Evolutionary conservation across 2,797 vertebrate genomes (phyloP).

Genomic region (Chrysolophus pictus): DNA sequence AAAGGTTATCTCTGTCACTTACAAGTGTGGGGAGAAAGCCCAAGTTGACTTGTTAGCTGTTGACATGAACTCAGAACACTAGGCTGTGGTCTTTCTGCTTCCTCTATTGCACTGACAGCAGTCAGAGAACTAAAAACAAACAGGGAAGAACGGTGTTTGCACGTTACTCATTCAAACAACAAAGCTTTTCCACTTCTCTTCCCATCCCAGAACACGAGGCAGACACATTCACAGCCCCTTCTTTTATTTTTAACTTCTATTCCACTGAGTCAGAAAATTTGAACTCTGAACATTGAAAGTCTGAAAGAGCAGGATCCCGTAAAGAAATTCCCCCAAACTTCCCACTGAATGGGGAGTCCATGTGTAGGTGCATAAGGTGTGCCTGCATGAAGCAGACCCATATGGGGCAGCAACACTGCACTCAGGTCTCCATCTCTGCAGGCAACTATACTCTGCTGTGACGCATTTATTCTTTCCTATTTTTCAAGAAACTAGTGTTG

Average conservation of each 20-base stretch:
- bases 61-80: not conserved
- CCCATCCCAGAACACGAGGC: not conserved
- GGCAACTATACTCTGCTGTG: not conserved
- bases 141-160: not conserved
- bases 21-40: not conserved
- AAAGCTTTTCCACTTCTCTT: not conserved
- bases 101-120: not conserved
- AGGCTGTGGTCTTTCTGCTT: not conserved
- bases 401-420: not conserved
- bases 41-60: not conserved
- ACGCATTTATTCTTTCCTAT: not conserved
- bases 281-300: not conserved
- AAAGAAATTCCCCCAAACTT: not conserved
- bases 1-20: not conserved
- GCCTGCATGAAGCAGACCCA: not conserved
- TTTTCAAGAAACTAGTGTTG: not conserved
- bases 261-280: conserved; percentile 1
- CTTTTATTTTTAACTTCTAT: conserved; percentile 11
- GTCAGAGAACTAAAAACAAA: not conserved
- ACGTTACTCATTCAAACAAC: not conserved
- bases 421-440: not conserved
- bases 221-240: not conserved
- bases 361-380: not conserved
- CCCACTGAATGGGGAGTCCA: not conserved
- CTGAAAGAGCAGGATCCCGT: not conserved